A percentile compares a stretch with the other conserved stretches of the same genome.
Conservation (phyloP, 2,888 invertebrate genomes). For the Geophilus truncorum region DNA sequence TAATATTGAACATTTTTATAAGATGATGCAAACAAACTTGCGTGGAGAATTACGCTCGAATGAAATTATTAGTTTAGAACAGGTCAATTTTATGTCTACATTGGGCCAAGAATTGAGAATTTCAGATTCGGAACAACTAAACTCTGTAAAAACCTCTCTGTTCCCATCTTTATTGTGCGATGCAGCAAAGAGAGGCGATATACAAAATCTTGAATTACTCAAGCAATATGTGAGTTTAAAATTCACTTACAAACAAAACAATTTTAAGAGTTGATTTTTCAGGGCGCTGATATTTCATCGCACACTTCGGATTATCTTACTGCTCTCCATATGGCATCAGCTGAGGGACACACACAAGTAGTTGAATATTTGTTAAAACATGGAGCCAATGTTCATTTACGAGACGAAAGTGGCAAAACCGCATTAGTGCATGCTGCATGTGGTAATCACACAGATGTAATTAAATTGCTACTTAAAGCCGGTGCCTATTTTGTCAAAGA, state of each 20-base stretch:
- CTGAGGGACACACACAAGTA: constrained; percentile 61
- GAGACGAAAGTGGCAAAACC: constrained; percentile 65
- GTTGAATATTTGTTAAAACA: constrained; percentile 68
- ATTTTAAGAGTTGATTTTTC: no score
- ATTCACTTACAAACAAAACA: no score
- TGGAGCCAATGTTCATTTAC: constrained; percentile 76
- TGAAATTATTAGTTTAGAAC: background rate
- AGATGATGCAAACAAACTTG: constrained; percentile 20
- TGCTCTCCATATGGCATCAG: constrained; percentile 73
- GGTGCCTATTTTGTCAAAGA: constrained; percentile 67
- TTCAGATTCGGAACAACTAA: background rate
- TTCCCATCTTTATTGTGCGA: background rate
- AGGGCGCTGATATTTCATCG: constrained; percentile 69
- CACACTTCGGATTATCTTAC: constrained; percentile 70
- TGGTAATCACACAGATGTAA: constrained; percentile 54
- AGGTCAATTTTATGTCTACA: background rate
- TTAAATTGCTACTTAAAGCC: constrained; percentile 63
- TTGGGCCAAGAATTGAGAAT: background rate
- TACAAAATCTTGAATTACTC: background rate
- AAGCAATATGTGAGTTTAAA: background rate
- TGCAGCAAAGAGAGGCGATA: background rate
- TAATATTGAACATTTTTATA: background rate
- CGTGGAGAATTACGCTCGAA: background rate
- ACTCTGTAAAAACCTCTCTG: background rate
- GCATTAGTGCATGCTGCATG: constrained; percentile 67